Evolutionary conservation across 2,888 invertebrate genomes (phyloP).

Genomic region (Stomorhina lunata): DNA sequence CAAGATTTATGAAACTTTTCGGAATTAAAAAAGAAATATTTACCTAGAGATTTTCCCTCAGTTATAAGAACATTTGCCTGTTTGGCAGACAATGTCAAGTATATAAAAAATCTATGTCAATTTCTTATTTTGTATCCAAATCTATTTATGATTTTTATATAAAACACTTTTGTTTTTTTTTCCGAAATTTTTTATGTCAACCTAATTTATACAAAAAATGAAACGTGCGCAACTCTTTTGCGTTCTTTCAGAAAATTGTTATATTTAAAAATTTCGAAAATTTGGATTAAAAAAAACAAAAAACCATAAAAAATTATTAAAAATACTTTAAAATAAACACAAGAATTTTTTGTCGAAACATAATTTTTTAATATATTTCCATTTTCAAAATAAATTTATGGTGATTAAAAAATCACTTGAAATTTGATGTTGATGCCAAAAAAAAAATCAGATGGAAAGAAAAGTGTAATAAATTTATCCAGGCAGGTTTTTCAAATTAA

Average conservation of each 20-base stretch:
- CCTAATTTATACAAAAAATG: slow-evolving; percentile 46
- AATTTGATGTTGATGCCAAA: slow-evolving; percentile 15
- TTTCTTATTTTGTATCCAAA: not conserved
- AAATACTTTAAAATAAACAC: not conserved
- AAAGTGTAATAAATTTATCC: slow-evolving; percentile 31
- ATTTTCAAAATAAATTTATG: not conserved
- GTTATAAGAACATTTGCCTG: slow-evolving; percentile 24
- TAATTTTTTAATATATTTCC: not conserved
- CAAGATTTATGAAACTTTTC: no score
- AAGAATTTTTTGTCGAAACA: not conserved
- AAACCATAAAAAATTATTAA: not conserved
- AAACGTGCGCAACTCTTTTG: slow-evolving; percentile 60
- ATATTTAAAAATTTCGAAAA: slow-evolving; percentile 6
- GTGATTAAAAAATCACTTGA: slow-evolving; percentile 3
- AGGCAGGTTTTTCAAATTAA: slow-evolving; percentile 18
- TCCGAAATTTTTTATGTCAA: slow-evolving; percentile 25
- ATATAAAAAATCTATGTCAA: not conserved
- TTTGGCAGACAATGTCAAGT: slow-evolving; percentile 46
- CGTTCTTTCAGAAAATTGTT: not conserved
- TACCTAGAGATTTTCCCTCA: not conserved
- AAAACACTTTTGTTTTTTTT: not conserved
- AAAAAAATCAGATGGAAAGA: not conserved
- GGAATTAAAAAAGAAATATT: no score
- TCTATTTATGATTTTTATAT: not conserved
- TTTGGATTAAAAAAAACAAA: not conserved